Percentiles rank a stretch among this genome's conserved stretches.
Conservation (phyloP, 2,113 vertebrate genomes). For the Nothocercus julius region DNA sequence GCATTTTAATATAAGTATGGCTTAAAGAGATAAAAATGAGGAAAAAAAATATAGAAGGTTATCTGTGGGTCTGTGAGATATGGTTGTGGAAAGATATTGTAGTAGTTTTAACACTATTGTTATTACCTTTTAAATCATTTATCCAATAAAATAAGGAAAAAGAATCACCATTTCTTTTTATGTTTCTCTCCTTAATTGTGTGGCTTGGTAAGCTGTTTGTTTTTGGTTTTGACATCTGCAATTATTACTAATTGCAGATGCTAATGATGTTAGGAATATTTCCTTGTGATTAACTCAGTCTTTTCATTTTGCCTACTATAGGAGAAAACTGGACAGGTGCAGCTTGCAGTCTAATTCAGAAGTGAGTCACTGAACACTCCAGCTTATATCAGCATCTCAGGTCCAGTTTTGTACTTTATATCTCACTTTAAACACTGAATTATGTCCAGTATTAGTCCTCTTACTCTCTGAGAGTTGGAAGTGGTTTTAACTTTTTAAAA, state of each 20-base stretch:
- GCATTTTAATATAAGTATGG: constrained; percentile 91
- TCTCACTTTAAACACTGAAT: background rate
- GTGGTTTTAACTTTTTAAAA: background rate
- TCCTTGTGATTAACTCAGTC: background rate
- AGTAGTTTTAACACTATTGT: constrained; percentile 99
- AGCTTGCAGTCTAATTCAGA: background rate
- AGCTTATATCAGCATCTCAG: background rate
- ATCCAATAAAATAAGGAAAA: constrained; percentile 97
- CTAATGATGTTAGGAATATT: background rate
- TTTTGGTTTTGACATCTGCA: background rate
- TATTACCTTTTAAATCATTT: constrained; percentile 99
- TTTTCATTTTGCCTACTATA: background rate
- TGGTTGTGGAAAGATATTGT: constrained; percentile 98
- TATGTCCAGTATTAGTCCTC: background rate
- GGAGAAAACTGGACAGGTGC: background rate
- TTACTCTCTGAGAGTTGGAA: background rate
- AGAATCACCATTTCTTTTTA: constrained; percentile 53
- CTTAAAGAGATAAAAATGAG: constrained; percentile 82
- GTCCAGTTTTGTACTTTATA: background rate
- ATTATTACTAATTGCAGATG: background rate
- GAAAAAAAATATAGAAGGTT: constrained; percentile 82
- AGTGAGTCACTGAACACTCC: background rate
- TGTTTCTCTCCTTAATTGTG: constrained; percentile 48
- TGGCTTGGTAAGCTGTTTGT: background rate
- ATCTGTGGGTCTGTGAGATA: constrained; percentile 94